Conservation (phyloP, 2,888 invertebrate species). For the Dicyrtoma fusca region DNA sequence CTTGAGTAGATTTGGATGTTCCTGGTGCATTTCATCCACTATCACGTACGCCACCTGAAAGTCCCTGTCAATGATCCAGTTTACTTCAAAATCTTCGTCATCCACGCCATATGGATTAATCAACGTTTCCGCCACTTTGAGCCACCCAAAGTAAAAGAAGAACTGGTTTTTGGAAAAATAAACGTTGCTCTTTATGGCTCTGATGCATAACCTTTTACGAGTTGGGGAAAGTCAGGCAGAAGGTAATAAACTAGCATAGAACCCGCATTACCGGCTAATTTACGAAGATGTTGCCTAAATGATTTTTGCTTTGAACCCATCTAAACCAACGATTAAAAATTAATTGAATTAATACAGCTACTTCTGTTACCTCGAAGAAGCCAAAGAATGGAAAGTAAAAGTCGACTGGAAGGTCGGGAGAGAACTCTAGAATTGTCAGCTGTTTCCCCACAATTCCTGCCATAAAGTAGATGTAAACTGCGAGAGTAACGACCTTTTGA, state of each 20-base stretch:
- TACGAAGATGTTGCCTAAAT: too few relatives aligned
- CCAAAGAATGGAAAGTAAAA: slow-evolving; percentile 41
- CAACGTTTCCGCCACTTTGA: slow-evolving; percentile 60
- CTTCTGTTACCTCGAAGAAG: slow-evolving; percentile 49
- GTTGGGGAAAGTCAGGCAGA: too few relatives aligned
- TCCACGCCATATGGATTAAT: slow-evolving; percentile 79
- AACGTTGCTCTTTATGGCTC: neutral
- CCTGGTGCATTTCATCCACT: slow-evolving; percentile 92
- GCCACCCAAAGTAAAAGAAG: slow-evolving; percentile 61
- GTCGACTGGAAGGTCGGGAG: slow-evolving; percentile 5
- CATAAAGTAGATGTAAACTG: slow-evolving; percentile 21
- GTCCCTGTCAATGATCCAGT: slow-evolving; percentile 60
- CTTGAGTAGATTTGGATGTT: slow-evolving; percentile 67
- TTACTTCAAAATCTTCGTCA: slow-evolving; percentile 81
- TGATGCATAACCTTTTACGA: too few relatives aligned
- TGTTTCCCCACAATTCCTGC: slow-evolving; percentile 15
- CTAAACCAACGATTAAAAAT: too few relatives aligned
- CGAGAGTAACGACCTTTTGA: slow-evolving; percentile 20
- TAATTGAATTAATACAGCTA: slow-evolving; percentile 14
- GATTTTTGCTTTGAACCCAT: too few relatives aligned
- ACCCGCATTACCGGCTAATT: too few relatives aligned
- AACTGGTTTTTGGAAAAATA: slow-evolving; percentile 56
- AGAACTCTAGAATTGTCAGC: neutral
- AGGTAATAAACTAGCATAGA: too few relatives aligned
- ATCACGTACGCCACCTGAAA: slow-evolving; percentile 81